These are phyloP conservation scores for Saguinus imperator DNA, from an alignment of 2,113 vertebrate genomes.

Conservation along the genomic window DNA sequence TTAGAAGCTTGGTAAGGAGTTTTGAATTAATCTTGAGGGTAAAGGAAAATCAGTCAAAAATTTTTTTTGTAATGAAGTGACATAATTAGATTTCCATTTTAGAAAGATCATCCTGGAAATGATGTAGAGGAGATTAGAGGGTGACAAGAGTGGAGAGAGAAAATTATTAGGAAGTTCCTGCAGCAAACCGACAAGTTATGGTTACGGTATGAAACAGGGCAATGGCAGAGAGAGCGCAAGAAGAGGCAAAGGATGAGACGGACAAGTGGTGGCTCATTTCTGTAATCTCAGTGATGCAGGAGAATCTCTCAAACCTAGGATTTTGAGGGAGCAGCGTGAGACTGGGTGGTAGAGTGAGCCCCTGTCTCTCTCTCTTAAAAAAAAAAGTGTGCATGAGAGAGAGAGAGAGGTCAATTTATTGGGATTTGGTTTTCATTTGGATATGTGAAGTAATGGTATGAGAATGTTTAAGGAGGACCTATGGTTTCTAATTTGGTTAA, in stretches of 20 bases:
- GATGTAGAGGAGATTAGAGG: not conserved
- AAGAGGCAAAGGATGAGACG: not conserved
- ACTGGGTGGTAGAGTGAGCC: no score
- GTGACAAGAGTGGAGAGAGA: not conserved
- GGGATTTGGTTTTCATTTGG: not conserved
- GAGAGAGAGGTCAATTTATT: not conserved
- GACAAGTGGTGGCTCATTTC: no score
- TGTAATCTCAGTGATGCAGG: no score
- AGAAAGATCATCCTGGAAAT: not conserved
- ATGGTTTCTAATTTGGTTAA: not conserved
- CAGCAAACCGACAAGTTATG: not conserved
- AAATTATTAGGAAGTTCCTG: not conserved
- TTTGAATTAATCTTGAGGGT: not conserved
- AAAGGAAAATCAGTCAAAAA: not conserved
- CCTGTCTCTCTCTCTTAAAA: no score
- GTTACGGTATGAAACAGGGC: not conserved
- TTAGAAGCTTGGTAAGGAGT: not conserved
- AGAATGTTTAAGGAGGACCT: not conserved
- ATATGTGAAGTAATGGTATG: not conserved
- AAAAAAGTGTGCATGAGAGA: no score
- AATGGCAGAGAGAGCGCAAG: not conserved
- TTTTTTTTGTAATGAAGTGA: not conserved
- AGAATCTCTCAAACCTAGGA: no score
- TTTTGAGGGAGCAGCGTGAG: no score
- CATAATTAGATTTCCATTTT: not conserved